Evolutionary conservation across 2,888 invertebrate species (phyloP), one percentile per base, ranked within the genome.

Genomic region (Agonopterix alstromeriana): DNA sequence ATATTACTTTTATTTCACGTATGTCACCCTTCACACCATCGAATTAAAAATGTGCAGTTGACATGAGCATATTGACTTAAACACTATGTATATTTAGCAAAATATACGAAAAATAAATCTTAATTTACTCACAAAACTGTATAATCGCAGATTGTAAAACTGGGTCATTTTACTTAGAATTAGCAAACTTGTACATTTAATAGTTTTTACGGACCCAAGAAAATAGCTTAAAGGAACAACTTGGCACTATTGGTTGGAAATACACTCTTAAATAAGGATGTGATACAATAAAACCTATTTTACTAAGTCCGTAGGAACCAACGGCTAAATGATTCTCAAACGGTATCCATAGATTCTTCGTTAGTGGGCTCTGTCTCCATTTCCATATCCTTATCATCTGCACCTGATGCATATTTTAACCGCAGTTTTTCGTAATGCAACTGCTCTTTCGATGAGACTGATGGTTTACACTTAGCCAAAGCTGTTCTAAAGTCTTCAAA

Each of bases 391-490:
- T 82, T 84, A 36, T 87, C 81, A 48, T 84, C 89, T 17, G 76
- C 75, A 36, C 90, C 88, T 0, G 91, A 89, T 1, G 91, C 89
- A 71, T 94, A 95, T 55, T 93, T 91, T 57, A 91, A 83, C 64
- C 92, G 90, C 65, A 96, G 77, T 65, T 92, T 93, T 56, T 94
- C 93, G 67, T 97, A 97, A 65, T 94, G 92, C 64, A 92, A 90
- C 58, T 93, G 92, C 67, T 96, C 96, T 90, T 94, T 93, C 43
- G 91, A 87, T 12, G 93, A 93, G 11, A 98, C 97, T 0, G 98
- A 98, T 10, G 98, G 97, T 65, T 94, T 93, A 52, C 97, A 92
- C 80, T 94, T 94, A 9, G 88, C 77, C 35, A 97, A 88, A 0
- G 97, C 98, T 50, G 87, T 78, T 53, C 93, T 89, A 63, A 98